phyloP scores from a whole-genome alignment of 2,888 invertebrate species.

The Ceramica pisi region DNA sequence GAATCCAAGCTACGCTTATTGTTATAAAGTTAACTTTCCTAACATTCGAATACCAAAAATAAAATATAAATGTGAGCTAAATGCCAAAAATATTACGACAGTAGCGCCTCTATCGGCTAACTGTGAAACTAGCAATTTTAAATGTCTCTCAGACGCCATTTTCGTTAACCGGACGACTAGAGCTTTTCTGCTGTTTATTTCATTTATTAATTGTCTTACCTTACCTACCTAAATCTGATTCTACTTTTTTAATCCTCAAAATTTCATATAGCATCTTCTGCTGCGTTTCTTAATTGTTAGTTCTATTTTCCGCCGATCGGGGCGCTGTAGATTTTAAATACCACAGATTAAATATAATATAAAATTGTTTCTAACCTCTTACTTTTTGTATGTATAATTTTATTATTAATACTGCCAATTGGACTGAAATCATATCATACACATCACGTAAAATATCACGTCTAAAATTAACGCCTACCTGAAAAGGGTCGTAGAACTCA shows the following conservation, averaged over 20 bases:
- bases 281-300: background rate
- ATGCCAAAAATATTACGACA: background rate
- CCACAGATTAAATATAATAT: slow-evolving; percentile 4
- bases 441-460: background rate
- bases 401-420: slow-evolving; percentile 68
- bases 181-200: background rate
- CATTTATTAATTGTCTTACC: background rate
- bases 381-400: slow-evolving; percentile 32
- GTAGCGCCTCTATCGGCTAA: slow-evolving; percentile 6
- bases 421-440: slow-evolving; percentile 60
- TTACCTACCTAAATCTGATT: background rate
- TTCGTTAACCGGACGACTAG: too few species aligned
- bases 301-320: slow-evolving; percentile 1
- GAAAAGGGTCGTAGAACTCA: too few species aligned
- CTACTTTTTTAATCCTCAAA: background rate
- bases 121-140: background rate
- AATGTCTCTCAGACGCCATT: background rate
- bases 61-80: slow-evolving; percentile 1
- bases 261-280: background rate
- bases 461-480: too few species aligned
- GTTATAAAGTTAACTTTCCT: background rate
- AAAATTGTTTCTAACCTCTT: slow-evolving; percentile 12
- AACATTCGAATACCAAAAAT: background rate
- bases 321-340: slow-evolving; percentile 1
- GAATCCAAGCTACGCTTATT: background rate